Evolutionary conservation across 2,888 invertebrate genomes (phyloP).

Genomic region (Chrysolina oricalcia): DNA sequence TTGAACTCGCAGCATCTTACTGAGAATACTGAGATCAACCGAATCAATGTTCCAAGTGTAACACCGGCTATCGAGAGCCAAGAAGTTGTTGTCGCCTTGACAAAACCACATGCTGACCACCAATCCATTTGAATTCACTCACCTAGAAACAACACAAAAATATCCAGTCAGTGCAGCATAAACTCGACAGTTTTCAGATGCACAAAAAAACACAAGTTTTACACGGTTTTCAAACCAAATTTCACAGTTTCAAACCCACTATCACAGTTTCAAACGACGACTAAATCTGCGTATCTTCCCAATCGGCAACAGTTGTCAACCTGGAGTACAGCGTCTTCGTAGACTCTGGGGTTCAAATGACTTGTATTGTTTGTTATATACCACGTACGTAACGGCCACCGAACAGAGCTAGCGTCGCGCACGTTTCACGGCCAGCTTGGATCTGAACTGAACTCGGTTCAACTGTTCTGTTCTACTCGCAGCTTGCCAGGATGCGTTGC

Average conservation of each 20-base stretch:
- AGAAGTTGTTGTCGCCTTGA: background rate
- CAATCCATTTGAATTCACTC: constrained; percentile 14
- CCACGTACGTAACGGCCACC: constrained; percentile 43
- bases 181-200: constrained; percentile 15
- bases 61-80: background rate
- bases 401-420: constrained; percentile 22
- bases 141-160: constrained; percentile 23
- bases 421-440: constrained; percentile 30
- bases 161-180: constrained; percentile 25
- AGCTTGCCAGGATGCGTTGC: constrained; percentile 53
- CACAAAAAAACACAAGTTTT: constrained; percentile 34
- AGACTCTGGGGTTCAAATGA: background rate
- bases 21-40: no score
- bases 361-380: constrained; percentile 33
- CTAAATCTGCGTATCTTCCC: background rate
- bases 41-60: background rate
- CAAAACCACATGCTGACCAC: background rate
- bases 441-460: constrained; percentile 49
- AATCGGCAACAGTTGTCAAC: constrained; percentile 1
- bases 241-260: constrained; percentile 23
- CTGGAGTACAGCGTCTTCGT: background rate
- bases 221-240: constrained; percentile 26
- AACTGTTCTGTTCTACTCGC: constrained; percentile 37
- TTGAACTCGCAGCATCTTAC: no score
- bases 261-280: constrained; percentile 8